A percentile compares a stretch with the other conserved stretches of the same genome.
These are phyloP conservation scores for Leptothorax acervorum DNA, from an alignment of 2,888 invertebrate species.

Conservation along the genomic window DNA sequence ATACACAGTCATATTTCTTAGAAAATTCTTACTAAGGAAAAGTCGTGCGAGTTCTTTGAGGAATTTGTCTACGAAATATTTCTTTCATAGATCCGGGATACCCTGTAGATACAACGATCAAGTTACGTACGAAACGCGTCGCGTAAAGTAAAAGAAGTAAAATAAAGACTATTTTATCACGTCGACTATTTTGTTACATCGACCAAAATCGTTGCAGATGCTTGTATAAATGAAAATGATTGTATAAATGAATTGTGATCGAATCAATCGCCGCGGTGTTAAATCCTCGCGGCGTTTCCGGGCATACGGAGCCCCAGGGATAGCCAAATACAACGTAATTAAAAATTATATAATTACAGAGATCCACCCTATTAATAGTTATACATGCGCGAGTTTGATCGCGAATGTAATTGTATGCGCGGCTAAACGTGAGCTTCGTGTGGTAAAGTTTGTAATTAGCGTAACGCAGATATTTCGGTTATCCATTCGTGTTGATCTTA, in stretches of 20 bases:
- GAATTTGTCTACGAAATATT: background rate
- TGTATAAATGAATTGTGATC: slow-evolving; percentile 31
- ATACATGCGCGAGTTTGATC: background rate
- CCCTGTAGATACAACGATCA: slow-evolving; percentile 7
- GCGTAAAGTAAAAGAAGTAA: background rate
- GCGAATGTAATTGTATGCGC: background rate
- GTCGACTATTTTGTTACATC: slow-evolving; percentile 17
- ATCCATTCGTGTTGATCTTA: background rate
- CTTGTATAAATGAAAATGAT: slow-evolving; percentile 18
- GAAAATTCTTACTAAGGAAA: background rate
- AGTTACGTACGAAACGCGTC: background rate
- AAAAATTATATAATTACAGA: slow-evolving; percentile 58
- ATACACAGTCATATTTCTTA: background rate
- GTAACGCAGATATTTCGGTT: slow-evolving; percentile 7
- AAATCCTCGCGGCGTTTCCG: background rate
- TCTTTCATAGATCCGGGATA: background rate
- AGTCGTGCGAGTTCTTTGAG: background rate
- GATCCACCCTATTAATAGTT: slow-evolving; percentile 33
- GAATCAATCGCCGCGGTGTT: background rate
- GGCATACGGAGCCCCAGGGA: slow-evolving; percentile 45
- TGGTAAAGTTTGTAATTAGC: slow-evolving; percentile 26
- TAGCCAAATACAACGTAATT: slow-evolving; percentile 78
- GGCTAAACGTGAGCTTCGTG: slow-evolving; percentile 9
- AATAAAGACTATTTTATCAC: slow-evolving; percentile 13
- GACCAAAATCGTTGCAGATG: background rate